Evolutionary conservation across 2,888 invertebrate species (phyloP).

Genomic region (Pyrgus malvae): DNA sequence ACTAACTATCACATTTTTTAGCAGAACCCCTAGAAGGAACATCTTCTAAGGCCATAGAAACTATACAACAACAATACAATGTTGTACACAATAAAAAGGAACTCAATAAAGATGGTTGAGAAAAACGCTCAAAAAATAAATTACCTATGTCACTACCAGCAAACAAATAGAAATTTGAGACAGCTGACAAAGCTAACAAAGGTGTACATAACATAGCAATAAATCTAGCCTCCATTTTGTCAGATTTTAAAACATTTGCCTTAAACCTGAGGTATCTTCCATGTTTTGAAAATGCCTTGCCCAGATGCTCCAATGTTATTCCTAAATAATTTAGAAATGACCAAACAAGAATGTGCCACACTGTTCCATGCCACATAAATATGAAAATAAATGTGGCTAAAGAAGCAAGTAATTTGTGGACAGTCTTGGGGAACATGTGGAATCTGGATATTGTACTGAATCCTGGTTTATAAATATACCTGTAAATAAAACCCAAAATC

Average conservation of each 20-base stretch:
- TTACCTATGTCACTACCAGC: slow-evolving; percentile 88
- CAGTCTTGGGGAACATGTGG: slow-evolving; percentile 56
- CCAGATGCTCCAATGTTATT: slow-evolving; percentile 86
- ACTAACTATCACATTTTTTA: slow-evolving; percentile 31
- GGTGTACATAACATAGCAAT: slow-evolving; percentile 87
- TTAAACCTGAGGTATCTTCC: slow-evolving; percentile 70
- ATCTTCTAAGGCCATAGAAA: slow-evolving; percentile 67
- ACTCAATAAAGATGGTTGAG: slow-evolving; percentile 56
- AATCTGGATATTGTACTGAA: slow-evolving; percentile 54
- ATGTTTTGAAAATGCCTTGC: slow-evolving; percentile 71
- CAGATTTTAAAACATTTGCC: slow-evolving; percentile 55
- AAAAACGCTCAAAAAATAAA: slow-evolving; percentile 84
- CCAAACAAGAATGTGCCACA: slow-evolving; percentile 91
- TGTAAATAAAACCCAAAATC: slow-evolving; percentile 61
- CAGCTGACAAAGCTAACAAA: slow-evolving; percentile 88
- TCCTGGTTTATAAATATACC: slow-evolving; percentile 91
- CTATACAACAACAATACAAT: slow-evolving; percentile 71
- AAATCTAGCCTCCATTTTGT: slow-evolving; percentile 81
- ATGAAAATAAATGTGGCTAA: slow-evolving; percentile 90
- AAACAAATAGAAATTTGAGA: slow-evolving; percentile 95
- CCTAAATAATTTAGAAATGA: slow-evolving; percentile 92
- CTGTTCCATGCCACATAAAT: slow-evolving; percentile 94
- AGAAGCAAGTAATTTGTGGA: slow-evolving; percentile 86
- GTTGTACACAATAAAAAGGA: slow-evolving; percentile 52
- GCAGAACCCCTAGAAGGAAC: slow-evolving; percentile 60